Base-by-base conservation (phyloP, 2,797 vertebrate species). In the Lacerta bilineata region DNA sequence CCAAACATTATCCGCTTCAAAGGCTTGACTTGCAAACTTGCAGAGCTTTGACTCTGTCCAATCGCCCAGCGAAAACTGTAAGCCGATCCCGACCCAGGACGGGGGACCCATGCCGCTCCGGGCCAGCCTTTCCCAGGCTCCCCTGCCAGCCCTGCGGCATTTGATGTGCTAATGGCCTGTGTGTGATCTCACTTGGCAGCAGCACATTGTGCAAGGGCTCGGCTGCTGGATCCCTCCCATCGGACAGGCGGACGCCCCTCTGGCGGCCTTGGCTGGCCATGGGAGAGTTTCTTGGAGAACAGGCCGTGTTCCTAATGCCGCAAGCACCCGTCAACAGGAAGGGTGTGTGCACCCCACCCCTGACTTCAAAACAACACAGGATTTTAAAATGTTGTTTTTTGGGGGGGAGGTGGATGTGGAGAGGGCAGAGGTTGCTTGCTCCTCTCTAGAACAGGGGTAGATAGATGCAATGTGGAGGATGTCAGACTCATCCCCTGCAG, bases 1-100 rank as follows among this genome's bases (percentile, higher is more conserved):
- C 95, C 96, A 91, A 95, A 95, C 95, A 96, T 85, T 94, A 64
- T 95, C 93, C 92, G 96, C 96, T 95, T 96, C 96, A 96, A 97
- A 97, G 96, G 90, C 95, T 83, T 86, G 89, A 90, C 0, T 81
- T 81, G 93, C 93, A 94, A 92, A 92, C 91, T 94, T 90, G 88
- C 43, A 87, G 93, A 90, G 92, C 95, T 93, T 95, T 95, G 89
- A 91, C 33, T 93, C 94, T 95, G 94, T 92, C 95, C 95, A 90
- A 90, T 94, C 93, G 95, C 92, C 95, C 95, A 95, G 93, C 91
- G 91, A 95, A 95, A 92, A 93, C 92, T 93, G 93, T 95, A 96
- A 93, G 91, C 87, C 87, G 85, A 95, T 88, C 86, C 92, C 87
- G 90, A 92, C 88, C 93, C 92, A 91, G 92, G 96, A 95, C 95